phyloP scores from a whole-genome alignment of 2,888 invertebrate genomes.

The Beris chalybata region DNA sequence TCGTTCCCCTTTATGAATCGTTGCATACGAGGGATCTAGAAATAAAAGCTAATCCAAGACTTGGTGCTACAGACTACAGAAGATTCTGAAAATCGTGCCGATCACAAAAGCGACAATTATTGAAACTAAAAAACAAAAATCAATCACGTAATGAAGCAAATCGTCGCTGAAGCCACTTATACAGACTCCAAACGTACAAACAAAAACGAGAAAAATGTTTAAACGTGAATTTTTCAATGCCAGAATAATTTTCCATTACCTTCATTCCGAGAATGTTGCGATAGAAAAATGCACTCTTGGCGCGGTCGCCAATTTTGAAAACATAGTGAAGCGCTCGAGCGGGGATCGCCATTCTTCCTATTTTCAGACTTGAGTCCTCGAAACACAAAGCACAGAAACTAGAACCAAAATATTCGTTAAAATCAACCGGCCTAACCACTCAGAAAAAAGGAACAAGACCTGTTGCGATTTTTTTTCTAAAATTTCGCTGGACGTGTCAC shows the following conservation, averaged over 20 bases:
- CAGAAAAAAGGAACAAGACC: background rate
- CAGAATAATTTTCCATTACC: slow-evolving; percentile 58
- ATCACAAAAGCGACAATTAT: too few relatives aligned
- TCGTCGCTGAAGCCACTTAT: too few relatives aligned
- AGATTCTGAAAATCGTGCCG: too few relatives aligned
- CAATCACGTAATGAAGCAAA: too few relatives aligned
- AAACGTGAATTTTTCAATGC: too few relatives aligned
- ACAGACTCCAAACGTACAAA: too few relatives aligned
- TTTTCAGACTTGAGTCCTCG: background rate
- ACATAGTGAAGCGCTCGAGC: slow-evolving; percentile 94
- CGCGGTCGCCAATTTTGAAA: slow-evolving; percentile 91
- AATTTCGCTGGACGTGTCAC: background rate
- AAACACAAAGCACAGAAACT: background rate
- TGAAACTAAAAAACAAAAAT: too few relatives aligned
- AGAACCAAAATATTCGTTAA: background rate
- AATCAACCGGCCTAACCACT: background rate
- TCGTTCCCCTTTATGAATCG: too few relatives aligned
- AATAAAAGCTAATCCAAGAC: too few relatives aligned
- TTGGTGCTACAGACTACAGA: too few relatives aligned
- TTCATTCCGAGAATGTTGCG: slow-evolving; percentile 92
- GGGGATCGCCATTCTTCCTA: slow-evolving; percentile 54
- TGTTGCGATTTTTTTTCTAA: background rate
- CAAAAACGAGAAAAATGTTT: too few relatives aligned
- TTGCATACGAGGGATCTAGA: too few relatives aligned
- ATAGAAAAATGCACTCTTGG: slow-evolving; percentile 83